Base-by-base conservation (phyloP, 1,140 invertebrate genomes). In the Hylyphantes graminicola region DNA sequence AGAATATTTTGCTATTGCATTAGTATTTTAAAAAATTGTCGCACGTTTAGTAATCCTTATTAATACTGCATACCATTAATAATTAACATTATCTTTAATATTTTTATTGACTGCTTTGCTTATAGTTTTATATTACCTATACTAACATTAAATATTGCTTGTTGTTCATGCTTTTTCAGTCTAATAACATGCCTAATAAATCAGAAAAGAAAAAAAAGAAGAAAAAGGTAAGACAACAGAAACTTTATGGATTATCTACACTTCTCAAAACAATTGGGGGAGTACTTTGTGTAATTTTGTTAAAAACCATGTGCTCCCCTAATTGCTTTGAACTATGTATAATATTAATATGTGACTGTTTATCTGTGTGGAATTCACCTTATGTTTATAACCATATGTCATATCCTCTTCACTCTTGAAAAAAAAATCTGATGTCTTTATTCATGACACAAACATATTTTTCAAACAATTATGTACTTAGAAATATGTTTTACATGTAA, bases 141-240 rank as follows among this genome's bases (percentile, higher is more conserved):
- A 74, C 53, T 74, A 57, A 74, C 54, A 51, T 72, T n/a, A 51
- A 21, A 35, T 11, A 19, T 21, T 74, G 17, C 54, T 21, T 57
- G 72, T 74, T 74, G 17, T 12, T 15, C 57, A 74, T 57, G 57
- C 17, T 51, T 57, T 83, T 83, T 7, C 80, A 83, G 80, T 74
- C 80, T 74, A 83, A 75, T 75, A 83, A 55, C 8, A 50, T 83
- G 59, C 80, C 80, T 65, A 75, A 19, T 73, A 83, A 83, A 67
- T 83, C 80, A n/a, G 80, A 83, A 65, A 83, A 83, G 67, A 74
- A 61, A 35, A 83, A 83, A 48, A 83, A 83, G 21, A 50, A 72
- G 50, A 83, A 82, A 67, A 63, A 72, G 72, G 80, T 83, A 83
- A 74, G 80, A 17, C 2, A 35, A 35, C 5, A 35, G 35, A 50